These are phyloP conservation scores for Drosophila eugracilis DNA, from an alignment of 1,140 invertebrate species.

Conservation along the genomic window DNA sequence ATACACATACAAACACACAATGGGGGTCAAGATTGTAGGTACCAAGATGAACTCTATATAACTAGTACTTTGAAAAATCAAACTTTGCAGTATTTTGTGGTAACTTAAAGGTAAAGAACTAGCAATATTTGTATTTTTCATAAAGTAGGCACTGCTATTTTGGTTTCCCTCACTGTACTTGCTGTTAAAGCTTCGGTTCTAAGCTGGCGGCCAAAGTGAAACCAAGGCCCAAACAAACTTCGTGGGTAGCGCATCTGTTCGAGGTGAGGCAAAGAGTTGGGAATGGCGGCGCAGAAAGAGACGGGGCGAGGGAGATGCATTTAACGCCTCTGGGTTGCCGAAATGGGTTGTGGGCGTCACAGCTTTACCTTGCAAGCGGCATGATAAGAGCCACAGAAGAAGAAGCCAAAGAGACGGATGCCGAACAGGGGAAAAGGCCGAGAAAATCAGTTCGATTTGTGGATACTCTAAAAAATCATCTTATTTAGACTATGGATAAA, in stretches of 20 bases:
- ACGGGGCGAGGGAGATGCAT: constrained; percentile 34
- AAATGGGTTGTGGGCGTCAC: constrained; percentile 57
- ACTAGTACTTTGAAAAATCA: too few species aligned
- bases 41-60: background rate
- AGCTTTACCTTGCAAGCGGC: constrained; percentile 46
- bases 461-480: constrained; percentile 8
- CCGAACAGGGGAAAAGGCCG: background rate
- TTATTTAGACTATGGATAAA: background rate
- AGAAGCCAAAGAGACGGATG: constrained; percentile 3
- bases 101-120: too few species aligned
- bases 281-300: background rate
- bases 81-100: too few species aligned
- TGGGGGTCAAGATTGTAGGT: background rate
- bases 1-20: background rate
- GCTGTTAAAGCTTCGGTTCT: constrained; percentile 27
- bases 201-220: constrained; percentile 35
- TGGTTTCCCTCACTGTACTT: constrained; percentile 7
- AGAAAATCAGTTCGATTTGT: constrained; percentile 1
- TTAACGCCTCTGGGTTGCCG: constrained; percentile 47
- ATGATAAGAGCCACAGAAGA: constrained; percentile 40
- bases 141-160: too few species aligned
- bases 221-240: constrained; percentile 40
- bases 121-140: background rate
- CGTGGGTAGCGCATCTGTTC: constrained; percentile 36
- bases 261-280: constrained; percentile 1